Evolutionary conservation across 2,888 invertebrate species (phyloP).

Genomic region (Chironomus tentans): DNA sequence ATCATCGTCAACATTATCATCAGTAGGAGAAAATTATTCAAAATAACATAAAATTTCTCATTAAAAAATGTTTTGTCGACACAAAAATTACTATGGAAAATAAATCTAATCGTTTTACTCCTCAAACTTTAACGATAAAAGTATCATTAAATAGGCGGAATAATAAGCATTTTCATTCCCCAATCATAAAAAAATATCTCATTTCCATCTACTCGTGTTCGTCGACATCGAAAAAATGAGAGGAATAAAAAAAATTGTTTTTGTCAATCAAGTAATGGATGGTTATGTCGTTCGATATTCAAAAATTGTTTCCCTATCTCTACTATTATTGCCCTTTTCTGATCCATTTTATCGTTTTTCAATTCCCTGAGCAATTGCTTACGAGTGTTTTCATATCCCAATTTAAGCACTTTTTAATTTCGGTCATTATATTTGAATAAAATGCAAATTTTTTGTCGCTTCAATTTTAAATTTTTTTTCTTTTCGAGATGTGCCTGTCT

Average conservation of each 20-base stretch:
- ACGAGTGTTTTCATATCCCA: not conserved
- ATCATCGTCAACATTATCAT: too few species aligned
- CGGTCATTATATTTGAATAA: conserved; percentile 14
- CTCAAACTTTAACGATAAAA: not conserved
- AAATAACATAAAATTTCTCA: too few species aligned
- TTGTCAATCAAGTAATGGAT: conserved; percentile 12
- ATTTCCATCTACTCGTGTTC: not conserved
- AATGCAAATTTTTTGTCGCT: conserved; percentile 4
- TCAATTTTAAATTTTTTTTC: not conserved
- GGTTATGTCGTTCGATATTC: not conserved
- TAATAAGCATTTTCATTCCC: not conserved
- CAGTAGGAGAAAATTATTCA: too few species aligned
- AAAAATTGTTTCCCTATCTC: too few species aligned
- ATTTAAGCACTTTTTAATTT: conserved; percentile 14
- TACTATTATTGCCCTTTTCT: not conserved
- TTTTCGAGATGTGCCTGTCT: not conserved
- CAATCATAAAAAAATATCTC: not conserved
- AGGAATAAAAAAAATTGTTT: not conserved
- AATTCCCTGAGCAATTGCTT: conserved; percentile 1
- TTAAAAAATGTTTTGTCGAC: too few species aligned
- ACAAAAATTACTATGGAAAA: too few species aligned
- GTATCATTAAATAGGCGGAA: not conserved
- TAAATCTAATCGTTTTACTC: too few species aligned
- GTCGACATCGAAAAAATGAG: too few species aligned
- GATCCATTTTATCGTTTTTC: not conserved